A percentile compares a stretch with the other conserved stretches of the same genome.
These are phyloP conservation scores for Drosophila vallismaia DNA, from an alignment of 2,888 invertebrate species.

Conservation along the genomic window DNA sequence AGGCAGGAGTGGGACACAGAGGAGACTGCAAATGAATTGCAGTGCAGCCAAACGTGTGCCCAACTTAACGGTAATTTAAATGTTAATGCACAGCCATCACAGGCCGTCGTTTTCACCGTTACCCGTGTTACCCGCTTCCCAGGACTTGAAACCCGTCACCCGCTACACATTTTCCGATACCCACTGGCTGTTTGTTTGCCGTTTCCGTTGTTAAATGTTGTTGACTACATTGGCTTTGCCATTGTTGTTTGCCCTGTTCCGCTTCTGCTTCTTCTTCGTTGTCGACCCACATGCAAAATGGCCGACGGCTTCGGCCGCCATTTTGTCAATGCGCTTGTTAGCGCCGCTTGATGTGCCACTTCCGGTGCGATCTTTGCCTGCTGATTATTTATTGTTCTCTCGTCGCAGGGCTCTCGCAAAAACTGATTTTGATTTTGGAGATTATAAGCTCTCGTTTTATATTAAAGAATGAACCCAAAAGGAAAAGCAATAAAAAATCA, in stretches of 20 bases:
- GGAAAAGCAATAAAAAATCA: neutral
- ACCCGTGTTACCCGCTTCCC: constrained; percentile 3
- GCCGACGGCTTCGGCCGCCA: constrained; percentile 35
- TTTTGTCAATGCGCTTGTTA: constrained; percentile 53
- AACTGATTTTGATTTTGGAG: too few relatives aligned
- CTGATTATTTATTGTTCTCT: constrained; percentile 17
- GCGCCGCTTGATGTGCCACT: constrained; percentile 39
- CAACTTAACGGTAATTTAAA: constrained; percentile 63
- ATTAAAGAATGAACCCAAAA: neutral
- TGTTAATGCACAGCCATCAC: constrained; percentile 49
- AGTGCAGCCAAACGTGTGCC: constrained; percentile 57
- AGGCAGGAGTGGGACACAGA: neutral
- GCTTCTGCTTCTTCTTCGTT: neutral
- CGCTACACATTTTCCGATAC: constrained; percentile 1
- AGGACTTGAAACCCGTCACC: neutral
- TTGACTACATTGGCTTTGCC: constrained; percentile 56
- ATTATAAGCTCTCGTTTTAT: too few relatives aligned
- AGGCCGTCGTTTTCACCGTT: constrained; percentile 5
- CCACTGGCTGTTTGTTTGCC: constrained; percentile 35
- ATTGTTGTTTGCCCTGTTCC: constrained; percentile 35
- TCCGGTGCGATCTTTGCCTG: constrained; percentile 18
- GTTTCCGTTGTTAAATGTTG: constrained; percentile 55
- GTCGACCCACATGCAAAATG: constrained; percentile 37
- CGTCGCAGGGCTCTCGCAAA: too few relatives aligned
- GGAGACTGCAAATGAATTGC: constrained; percentile 57